These are phyloP conservation scores for Zosterops pallidus DNA, from an alignment of 2,113 vertebrate genomes.

Conservation along the genomic window DNA sequence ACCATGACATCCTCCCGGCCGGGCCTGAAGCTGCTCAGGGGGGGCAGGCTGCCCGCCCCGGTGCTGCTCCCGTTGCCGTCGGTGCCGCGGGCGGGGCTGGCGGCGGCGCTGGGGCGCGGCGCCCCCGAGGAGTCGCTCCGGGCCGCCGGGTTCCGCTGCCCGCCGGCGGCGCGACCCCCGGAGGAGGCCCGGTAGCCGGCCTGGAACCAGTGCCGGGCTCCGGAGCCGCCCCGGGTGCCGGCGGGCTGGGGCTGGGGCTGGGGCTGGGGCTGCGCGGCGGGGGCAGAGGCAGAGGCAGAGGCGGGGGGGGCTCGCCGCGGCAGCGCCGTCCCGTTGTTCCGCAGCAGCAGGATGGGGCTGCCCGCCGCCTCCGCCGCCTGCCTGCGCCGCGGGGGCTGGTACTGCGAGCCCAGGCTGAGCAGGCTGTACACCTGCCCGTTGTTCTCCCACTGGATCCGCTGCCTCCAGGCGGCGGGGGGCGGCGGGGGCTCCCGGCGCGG, in stretches of 20 bases:
- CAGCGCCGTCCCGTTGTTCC: conserved; percentile 36
- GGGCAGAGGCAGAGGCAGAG: not conserved
- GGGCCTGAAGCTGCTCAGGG: conserved; percentile 49
- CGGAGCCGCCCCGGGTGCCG: not conserved
- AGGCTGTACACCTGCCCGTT: conserved; percentile 90
- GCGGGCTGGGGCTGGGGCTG: not conserved
- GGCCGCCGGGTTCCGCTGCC: not conserved
- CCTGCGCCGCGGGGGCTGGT: conserved; percentile 76
- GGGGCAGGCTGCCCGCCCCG: not conserved
- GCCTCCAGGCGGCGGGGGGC: conserved; percentile 73
- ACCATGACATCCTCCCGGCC: conserved; percentile 82
- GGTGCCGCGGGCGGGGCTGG: not conserved
- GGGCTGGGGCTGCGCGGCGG: not conserved
- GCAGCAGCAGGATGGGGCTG: conserved; percentile 61
- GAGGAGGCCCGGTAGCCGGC: conserved; percentile 8
- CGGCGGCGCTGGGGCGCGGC: not conserved
- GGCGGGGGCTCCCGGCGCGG: conserved; percentile 50
- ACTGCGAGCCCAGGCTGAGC: conserved; percentile 83
- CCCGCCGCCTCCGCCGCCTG: conserved; percentile 40
- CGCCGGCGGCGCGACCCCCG: not conserved
- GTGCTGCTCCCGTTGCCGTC: not conserved
- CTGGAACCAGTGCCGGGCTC: conserved; percentile 16
- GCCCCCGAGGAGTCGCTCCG: not conserved
- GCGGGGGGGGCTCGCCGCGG: conserved; percentile 19
- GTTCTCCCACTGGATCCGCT: conserved; percentile 86